These are phyloP conservation scores for Periplaneta americana DNA, from an alignment of 1,140 invertebrate species.

Conservation along the genomic window DNA sequence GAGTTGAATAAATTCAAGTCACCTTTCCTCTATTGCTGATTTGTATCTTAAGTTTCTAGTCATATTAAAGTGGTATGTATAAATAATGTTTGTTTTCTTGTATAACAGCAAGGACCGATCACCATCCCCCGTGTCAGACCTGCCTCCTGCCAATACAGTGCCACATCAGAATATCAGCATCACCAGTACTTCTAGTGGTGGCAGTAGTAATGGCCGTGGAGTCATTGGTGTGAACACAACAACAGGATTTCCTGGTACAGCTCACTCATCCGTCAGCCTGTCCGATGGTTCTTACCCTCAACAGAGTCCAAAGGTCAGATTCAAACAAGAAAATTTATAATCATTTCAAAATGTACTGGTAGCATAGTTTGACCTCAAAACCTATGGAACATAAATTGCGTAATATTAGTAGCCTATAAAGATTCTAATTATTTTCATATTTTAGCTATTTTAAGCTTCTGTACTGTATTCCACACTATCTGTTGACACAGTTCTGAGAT, in stretches of 20 bases:
- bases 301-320: constrained; percentile 13
- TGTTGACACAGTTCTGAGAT: too few species aligned
- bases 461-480: too few species aligned
- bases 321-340: neutral
- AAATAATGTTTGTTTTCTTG: neutral
- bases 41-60: too few species aligned
- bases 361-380: too few species aligned
- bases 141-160: constrained; percentile 16
- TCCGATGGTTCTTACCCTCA: constrained; percentile 7
- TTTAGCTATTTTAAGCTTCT: too few species aligned
- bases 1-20: too few species aligned
- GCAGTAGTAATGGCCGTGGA: neutral
- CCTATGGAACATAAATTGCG: too few species aligned
- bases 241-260: constrained; percentile 1
- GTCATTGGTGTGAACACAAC: neutral
- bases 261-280: constrained; percentile 6
- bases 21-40: too few species aligned
- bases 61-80: too few species aligned
- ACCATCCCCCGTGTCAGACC: constrained; percentile 38
- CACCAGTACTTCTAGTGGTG: constrained; percentile 4
- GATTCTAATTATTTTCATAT: too few species aligned
- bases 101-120: constrained; percentile 48
- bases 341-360: too few species aligned
- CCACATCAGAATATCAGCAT: constrained; percentile 8
- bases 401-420: too few species aligned